Percentiles rank a stretch among this genome's conserved stretches.
Evolutionary conservation across 2,797 vertebrate species (phyloP).

Genomic region (Vespertilio murinus): DNA sequence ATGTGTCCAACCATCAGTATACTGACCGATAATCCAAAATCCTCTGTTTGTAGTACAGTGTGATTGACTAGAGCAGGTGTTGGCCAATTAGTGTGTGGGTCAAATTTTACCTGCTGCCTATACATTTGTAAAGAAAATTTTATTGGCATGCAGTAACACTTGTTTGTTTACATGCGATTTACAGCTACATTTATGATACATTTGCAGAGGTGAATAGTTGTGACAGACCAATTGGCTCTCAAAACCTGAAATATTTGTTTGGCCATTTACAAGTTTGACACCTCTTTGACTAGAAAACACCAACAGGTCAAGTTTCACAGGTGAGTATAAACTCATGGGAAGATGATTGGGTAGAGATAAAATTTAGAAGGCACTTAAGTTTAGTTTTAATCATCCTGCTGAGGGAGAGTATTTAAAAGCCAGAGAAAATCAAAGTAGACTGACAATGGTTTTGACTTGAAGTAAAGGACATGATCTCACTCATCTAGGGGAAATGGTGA

Average conservation of each 20-base stretch:
- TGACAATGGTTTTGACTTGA: not conserved
- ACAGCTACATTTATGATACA: constrained; percentile 11
- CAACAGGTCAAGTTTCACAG: not conserved
- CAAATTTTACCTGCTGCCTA: not conserved
- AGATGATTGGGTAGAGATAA: not conserved
- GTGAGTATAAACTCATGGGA: not conserved
- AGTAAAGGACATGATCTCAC: too few relatives aligned
- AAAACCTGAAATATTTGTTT: not conserved
- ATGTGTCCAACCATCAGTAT: not conserved
- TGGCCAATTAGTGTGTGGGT: not conserved
- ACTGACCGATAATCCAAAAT: not conserved
- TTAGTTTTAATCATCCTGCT: not conserved
- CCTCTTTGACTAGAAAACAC: not conserved
- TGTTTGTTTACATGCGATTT: not conserved
- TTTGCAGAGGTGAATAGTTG: not conserved
- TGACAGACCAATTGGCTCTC: not conserved
- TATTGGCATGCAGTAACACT: not conserved
- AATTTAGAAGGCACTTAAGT: not conserved
- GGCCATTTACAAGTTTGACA: not conserved
- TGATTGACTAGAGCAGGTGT: not conserved
- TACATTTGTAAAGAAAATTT: not conserved
- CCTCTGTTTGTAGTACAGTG: not conserved
- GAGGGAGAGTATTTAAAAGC: not conserved
- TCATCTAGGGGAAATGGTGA: too few relatives aligned
- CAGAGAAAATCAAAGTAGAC: not conserved